A percentile compares a stretch with the other conserved stretches of the same genome.
phyloP scores from a whole-genome alignment of 2,888 invertebrate species.

The Macrosoma leucophasiata region DNA sequence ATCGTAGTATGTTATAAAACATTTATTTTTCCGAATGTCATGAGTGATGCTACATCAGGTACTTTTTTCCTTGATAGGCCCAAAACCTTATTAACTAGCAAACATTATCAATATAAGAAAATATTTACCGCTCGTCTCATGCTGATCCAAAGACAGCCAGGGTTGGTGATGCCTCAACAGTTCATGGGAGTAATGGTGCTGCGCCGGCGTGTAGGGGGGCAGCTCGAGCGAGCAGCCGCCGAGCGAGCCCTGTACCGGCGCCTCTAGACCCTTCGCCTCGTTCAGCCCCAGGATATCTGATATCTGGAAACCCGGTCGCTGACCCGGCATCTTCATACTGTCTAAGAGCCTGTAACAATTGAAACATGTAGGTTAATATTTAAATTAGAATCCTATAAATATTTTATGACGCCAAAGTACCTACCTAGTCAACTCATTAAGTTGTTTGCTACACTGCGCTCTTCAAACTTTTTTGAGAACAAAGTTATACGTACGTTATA shows the following conservation, averaged over 20 bases:
- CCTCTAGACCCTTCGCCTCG: slow-evolving; percentile 74
- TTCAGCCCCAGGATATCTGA: slow-evolving; percentile 95
- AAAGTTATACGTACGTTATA: too few relatives aligned
- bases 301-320: slow-evolving; percentile 91
- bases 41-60: slow-evolving; percentile 28
- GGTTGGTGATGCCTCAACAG: slow-evolving; percentile 63
- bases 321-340: slow-evolving; percentile 87
- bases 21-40: slow-evolving; percentile 8
- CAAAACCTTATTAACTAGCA: too few relatives aligned
- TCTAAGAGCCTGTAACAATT: slow-evolving; percentile 80
- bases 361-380: slow-evolving; percentile 5
- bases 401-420: too few relatives aligned
- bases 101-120: too few relatives aligned
- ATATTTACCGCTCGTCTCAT: slow-evolving; percentile 50
- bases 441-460: too few relatives aligned
- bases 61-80: too few relatives aligned
- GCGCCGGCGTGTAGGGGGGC: slow-evolving; percentile 56
- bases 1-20: slow-evolving; percentile 21
- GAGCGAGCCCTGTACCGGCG: slow-evolving; percentile 40
- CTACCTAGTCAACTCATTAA: too few relatives aligned
- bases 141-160: slow-evolving; percentile 62
- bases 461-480: too few relatives aligned
- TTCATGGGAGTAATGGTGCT: slow-evolving; percentile 59
- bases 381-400: too few relatives aligned
- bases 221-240: slow-evolving; percentile 51